These are phyloP conservation scores for Macrotis lagotis DNA, from an alignment of 2,113 vertebrate genomes.

Conservation along the genomic window DNA sequence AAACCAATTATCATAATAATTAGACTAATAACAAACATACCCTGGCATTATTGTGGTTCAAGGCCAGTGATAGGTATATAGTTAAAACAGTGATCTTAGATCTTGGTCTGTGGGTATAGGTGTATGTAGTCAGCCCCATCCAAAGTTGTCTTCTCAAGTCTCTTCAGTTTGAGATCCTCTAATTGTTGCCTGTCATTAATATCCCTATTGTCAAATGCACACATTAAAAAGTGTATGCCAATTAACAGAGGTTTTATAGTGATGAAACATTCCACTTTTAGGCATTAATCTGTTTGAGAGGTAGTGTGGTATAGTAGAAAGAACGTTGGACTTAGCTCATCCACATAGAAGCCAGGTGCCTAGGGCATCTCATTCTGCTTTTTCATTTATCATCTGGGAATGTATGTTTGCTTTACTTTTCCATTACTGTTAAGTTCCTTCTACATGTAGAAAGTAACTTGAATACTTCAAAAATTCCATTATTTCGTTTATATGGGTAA, in stretches of 20 bases:
- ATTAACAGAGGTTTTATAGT: background rate
- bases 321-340: background rate
- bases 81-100: background rate
- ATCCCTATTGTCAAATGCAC: background rate
- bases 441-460: background rate
- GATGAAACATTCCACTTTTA: background rate
- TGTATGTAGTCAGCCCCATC: background rate
- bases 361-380: background rate
- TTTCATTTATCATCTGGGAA: background rate
- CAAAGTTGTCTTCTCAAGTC: background rate
- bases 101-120: background rate
- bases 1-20: background rate
- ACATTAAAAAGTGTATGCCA: background rate
- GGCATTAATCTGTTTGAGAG: background rate
- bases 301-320: background rate
- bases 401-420: background rate
- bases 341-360: background rate
- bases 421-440: background rate
- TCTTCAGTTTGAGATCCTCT: background rate
- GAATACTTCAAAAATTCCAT: background rate
- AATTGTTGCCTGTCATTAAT: background rate
- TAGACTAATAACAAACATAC: background rate
- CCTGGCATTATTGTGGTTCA: background rate
- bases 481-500: background rate
- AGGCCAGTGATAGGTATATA: background rate